phyloP scores from a whole-genome alignment of 2,888 invertebrate species.

The Chesias legatella region DNA sequence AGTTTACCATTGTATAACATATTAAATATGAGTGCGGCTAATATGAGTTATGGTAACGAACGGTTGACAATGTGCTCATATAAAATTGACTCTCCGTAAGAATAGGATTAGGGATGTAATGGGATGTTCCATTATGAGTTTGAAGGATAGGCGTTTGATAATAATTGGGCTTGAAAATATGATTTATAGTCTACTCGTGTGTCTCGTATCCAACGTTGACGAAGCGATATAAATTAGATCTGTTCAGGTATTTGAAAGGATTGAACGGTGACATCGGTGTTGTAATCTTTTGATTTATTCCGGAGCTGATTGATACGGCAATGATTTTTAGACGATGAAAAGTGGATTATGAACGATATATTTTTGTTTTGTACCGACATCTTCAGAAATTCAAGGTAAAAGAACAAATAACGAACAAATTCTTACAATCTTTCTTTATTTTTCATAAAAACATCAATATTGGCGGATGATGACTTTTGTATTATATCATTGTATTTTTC shows the following conservation, averaged over 20 bases:
- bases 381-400: background rate
- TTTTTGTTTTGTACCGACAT: slow-evolving; percentile 5
- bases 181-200: slow-evolving; percentile 65
- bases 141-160: slow-evolving; percentile 66
- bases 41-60: slow-evolving; percentile 67
- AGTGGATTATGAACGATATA: slow-evolving; percentile 5
- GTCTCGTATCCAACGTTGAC: slow-evolving; percentile 34
- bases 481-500: too few species aligned
- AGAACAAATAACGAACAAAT: too few species aligned
- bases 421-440: too few species aligned
- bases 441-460: too few species aligned
- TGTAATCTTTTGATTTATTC: slow-evolving; percentile 55
- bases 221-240: slow-evolving; percentile 46
- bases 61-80: slow-evolving; percentile 61
- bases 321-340: slow-evolving; percentile 28
- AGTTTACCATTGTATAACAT: slow-evolving; percentile 46
- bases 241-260: slow-evolving; percentile 42
- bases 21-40: slow-evolving; percentile 64
- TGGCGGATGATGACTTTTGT: too few species aligned
- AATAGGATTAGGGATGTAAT: slow-evolving; percentile 72
- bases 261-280: slow-evolving; percentile 49
- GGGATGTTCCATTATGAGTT: slow-evolving; percentile 50
- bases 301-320: slow-evolving; percentile 35
- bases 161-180: slow-evolving; percentile 66
- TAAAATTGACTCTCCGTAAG: slow-evolving; percentile 69